Base-by-base conservation (phyloP, 1,140 invertebrate species). In the Drosophila parabipectinata region DNA sequence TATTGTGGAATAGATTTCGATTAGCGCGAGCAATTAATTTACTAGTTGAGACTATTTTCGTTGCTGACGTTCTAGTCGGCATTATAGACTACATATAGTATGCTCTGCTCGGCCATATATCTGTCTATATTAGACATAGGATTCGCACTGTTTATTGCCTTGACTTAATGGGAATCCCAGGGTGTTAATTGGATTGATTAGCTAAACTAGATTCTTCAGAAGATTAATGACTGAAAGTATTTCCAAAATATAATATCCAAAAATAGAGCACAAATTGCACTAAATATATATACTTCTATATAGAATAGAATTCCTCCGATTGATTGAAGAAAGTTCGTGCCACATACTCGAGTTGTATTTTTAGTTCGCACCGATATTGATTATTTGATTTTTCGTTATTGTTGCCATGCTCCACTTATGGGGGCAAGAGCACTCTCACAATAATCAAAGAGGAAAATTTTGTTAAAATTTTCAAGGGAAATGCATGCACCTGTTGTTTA, bases 41-140 rank as follows among this genome's bases (percentile, higher is more conserved):
- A 57, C 21, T 28, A 67, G 21, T 37, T 32, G 24, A 72, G 66
- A 85, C 77, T 84, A 84, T 84, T 84, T 84, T 85, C 32, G 80
- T 77, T 72, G 81, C 80, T 84, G 72, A 84, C 80, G 81, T 61
- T 59, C 21, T 53, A 18, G 50, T 21, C 56, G 34, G 53, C 61
- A 62, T 62, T 63, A 56, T 55, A 66, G 34, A 10, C 21, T 24
- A 3, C 50, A 68, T 53, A 68, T 37, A 37, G 10, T 37, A 37
- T 50, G 53, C 58, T 68, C 18, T 48, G 14, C 39, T 67, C 12
- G 39, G 7, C 61, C 3, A 54, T 67, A 53, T 69, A 50, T 57
- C 67, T 71, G 37, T 34, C 47, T 30, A 52, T 3, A 34, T 51
- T 64, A 18, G 44, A 58, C 56, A 10, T 53, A 41, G 39, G 34